These are phyloP conservation scores for Diogma glabrata DNA, from an alignment of 2,888 invertebrate genomes.

Conservation along the genomic window DNA sequence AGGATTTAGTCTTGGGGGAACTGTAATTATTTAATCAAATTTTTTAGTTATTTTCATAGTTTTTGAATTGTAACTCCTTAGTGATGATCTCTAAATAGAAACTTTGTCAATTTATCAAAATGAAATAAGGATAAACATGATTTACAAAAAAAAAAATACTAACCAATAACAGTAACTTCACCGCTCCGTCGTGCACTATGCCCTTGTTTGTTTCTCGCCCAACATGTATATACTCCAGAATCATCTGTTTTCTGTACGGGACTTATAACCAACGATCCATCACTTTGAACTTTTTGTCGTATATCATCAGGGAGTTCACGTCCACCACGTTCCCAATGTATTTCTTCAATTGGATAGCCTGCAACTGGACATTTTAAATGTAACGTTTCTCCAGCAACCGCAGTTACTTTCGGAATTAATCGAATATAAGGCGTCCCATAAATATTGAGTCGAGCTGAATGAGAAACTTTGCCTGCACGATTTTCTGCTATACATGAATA, in stretches of 20 bases:
- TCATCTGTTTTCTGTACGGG: slow-evolving; percentile 64
- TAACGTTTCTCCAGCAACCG: slow-evolving; percentile 64
- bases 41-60: background rate
- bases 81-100: background rate
- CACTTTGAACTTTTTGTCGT: slow-evolving; percentile 59
- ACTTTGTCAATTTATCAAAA: background rate
- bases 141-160: slow-evolving; percentile 29
- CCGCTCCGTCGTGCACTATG: slow-evolving; percentile 61
- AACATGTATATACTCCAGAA: slow-evolving; percentile 70
- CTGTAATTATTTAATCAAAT: slow-evolving; percentile 28
- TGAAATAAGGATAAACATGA: background rate
- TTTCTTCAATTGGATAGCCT: slow-evolving; percentile 69
- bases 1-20: slow-evolving; percentile 67
- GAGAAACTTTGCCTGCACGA: slow-evolving; percentile 57
- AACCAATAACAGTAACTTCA: slow-evolving; percentile 67
- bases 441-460: slow-evolving; percentile 66
- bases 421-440: slow-evolving; percentile 72
- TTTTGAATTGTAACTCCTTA: background rate
- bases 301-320: slow-evolving; percentile 66
- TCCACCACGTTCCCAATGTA: slow-evolving; percentile 66
- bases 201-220: slow-evolving; percentile 65
- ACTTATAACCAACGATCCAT: slow-evolving; percentile 62
- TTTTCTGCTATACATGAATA: slow-evolving; percentile 67
- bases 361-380: slow-evolving; percentile 69
- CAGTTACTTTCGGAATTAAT: slow-evolving; percentile 67